Percentiles rank a stretch among this genome's conserved stretches.
Evolutionary conservation across 2,888 invertebrate species (phyloP).

Genomic region (Trachelus iudaicus): DNA sequence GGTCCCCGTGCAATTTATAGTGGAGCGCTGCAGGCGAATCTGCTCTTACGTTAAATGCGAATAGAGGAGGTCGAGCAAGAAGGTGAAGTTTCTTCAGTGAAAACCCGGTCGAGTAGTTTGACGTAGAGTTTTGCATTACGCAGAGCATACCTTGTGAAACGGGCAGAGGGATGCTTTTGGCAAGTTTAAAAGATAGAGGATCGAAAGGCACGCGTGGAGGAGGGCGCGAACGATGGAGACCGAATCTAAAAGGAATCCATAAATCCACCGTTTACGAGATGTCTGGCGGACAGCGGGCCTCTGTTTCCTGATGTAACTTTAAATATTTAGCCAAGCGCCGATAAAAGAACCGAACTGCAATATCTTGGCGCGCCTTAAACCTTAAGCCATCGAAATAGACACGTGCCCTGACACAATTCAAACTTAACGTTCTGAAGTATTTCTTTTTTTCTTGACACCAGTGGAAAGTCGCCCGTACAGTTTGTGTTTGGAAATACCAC

Average conservation of each 20-base stretch:
- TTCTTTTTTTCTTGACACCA: not conserved
- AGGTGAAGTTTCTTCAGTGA: too few relatives aligned
- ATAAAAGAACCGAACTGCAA: slow-evolving; percentile 22
- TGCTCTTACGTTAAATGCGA: not conserved
- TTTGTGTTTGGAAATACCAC: not conserved
- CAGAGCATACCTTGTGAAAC: too few relatives aligned
- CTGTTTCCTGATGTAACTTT: slow-evolving; percentile 24
- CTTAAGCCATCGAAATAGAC: not conserved
- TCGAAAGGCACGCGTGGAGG: too few relatives aligned
- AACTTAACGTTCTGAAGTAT: not conserved
- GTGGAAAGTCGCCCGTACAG: not conserved
- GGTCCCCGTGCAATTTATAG: slow-evolving; percentile 36
- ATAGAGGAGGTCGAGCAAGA: too few relatives aligned
- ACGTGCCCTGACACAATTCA: not conserved
- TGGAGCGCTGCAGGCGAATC: not conserved
- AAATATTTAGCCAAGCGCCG: slow-evolving; percentile 24
- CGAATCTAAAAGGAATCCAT: slow-evolving; percentile 16
- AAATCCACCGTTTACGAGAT: slow-evolving; percentile 22
- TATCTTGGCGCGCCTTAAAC: not conserved
- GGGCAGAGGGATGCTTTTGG: too few relatives aligned
- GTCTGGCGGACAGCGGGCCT: slow-evolving; percentile 20
- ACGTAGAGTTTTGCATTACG: too few relatives aligned
- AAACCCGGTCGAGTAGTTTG: too few relatives aligned
- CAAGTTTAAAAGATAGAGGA: too few relatives aligned
- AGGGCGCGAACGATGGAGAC: not conserved